Evolutionary conservation across 2,888 invertebrate species (phyloP).

Genomic region (Tachina fera): DNA sequence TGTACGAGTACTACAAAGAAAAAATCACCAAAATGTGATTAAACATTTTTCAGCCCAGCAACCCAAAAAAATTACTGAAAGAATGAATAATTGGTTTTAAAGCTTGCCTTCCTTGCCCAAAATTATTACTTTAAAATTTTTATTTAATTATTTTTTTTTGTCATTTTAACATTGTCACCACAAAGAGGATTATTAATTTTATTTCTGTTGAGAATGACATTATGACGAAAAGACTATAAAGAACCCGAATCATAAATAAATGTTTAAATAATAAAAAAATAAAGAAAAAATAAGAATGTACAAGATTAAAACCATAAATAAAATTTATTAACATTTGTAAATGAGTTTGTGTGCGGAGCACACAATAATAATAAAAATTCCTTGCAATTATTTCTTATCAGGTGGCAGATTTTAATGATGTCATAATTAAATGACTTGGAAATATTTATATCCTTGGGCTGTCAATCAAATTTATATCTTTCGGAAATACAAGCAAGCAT

Average conservation of each 20-base stretch:
- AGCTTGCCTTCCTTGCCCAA: background rate
- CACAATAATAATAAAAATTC: background rate
- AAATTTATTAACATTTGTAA: conserved; percentile 5
- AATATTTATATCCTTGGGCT: conserved; percentile 70
- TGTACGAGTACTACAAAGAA: too few relatives aligned
- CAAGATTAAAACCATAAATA: conserved; percentile 8
- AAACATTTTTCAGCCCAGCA: background rate
- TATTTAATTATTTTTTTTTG: conserved; percentile 12
- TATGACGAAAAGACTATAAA: conserved; percentile 38
- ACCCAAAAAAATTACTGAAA: background rate
- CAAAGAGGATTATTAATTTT: conserved; percentile 31
- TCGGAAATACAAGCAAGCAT: conserved; percentile 25
- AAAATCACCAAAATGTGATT: too few relatives aligned
- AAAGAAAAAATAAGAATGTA: background rate
- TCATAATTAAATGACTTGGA: conserved; percentile 75
- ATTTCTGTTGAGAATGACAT: conserved; percentile 23
- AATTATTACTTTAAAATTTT: conserved; percentile 25
- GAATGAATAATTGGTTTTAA: background rate
- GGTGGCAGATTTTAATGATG: conserved; percentile 75
- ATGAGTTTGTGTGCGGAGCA: background rate
- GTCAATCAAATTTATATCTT: conserved; percentile 61
- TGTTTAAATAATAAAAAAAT: background rate
- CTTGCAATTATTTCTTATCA: conserved; percentile 62
- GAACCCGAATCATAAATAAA: conserved; percentile 12
- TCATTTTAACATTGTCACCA: background rate